Percentiles rank a stretch among this genome's conserved stretches.
Conservation (phyloP, 2,113 vertebrate genomes). For the Pampusana beccarii region DNA sequence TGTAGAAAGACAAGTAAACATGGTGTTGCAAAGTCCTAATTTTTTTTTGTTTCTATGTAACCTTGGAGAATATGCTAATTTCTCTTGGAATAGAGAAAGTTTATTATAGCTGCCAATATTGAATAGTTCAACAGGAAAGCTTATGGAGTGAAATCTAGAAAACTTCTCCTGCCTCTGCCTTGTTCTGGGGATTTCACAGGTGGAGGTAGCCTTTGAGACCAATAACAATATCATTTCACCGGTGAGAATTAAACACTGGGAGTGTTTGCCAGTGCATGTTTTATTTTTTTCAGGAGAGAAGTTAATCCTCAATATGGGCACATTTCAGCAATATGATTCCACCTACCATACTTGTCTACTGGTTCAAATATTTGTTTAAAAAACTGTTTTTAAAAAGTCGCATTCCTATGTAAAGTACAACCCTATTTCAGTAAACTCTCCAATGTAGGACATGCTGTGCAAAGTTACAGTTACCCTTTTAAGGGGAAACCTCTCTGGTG, state of each 20-base stretch:
- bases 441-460: neutral
- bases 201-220: neutral
- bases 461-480: neutral
- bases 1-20: neutral
- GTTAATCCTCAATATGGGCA: neutral
- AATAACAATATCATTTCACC: neutral
- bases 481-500: neutral
- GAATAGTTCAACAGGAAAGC: neutral
- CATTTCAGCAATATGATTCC: neutral
- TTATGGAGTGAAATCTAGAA: neutral
- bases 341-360: neutral
- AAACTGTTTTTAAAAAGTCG: accelerated
- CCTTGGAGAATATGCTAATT: neutral
- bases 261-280: neutral
- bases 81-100: neutral
- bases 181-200: neutral
- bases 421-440: neutral
- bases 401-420: neutral
- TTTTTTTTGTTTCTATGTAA: neutral
- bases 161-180: neutral
- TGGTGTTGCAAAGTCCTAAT: neutral
- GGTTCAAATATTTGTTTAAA: neutral
- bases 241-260: neutral
- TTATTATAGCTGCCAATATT: neutral
- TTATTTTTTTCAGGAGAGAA: neutral